Conservation (phyloP, 2,797 vertebrate genomes). For the Argentina silus region DNA sequence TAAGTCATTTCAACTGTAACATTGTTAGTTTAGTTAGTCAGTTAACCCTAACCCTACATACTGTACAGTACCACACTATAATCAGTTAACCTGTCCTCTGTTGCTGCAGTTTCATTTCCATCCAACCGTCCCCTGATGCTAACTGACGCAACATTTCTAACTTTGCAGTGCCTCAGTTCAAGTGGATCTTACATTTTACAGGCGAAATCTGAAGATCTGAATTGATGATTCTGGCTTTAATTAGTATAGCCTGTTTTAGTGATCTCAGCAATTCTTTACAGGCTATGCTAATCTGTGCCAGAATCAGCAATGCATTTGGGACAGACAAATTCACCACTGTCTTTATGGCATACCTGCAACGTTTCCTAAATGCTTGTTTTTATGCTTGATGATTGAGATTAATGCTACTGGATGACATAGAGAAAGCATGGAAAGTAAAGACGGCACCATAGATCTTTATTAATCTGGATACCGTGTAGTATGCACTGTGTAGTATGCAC, state of each 20-base stretch:
- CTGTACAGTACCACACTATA: too few relatives aligned
- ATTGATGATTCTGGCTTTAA: constrained; percentile 80
- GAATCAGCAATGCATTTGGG: constrained; percentile 80
- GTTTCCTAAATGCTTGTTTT: constrained; percentile 80
- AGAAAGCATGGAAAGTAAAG: too few relatives aligned
- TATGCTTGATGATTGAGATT: constrained; percentile 44
- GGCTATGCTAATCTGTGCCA: constrained; percentile 90
- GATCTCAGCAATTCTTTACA: constrained; percentile 86
- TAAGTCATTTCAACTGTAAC: too few relatives aligned
- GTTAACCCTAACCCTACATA: too few relatives aligned
- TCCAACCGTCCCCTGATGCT: constrained; percentile 40
- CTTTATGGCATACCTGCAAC: constrained; percentile 13
- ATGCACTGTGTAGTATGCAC: too few relatives aligned
- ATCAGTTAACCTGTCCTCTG: constrained; percentile 1
- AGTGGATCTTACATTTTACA: constrained; percentile 53
- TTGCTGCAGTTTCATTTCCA: neutral
- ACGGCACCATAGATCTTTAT: too few relatives aligned
- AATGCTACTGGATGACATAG: too few relatives aligned
- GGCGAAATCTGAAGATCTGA: constrained; percentile 68
- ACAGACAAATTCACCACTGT: constrained; percentile 5
- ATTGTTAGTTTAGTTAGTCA: too few relatives aligned
- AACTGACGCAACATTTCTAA: constrained; percentile 59
- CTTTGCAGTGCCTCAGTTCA: constrained; percentile 41
- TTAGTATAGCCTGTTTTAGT: constrained; percentile 80
- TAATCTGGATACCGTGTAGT: too few relatives aligned